Evolutionary conservation across 2,888 invertebrate genomes (phyloP).

Genomic region (Odontomyia ornata): DNA sequence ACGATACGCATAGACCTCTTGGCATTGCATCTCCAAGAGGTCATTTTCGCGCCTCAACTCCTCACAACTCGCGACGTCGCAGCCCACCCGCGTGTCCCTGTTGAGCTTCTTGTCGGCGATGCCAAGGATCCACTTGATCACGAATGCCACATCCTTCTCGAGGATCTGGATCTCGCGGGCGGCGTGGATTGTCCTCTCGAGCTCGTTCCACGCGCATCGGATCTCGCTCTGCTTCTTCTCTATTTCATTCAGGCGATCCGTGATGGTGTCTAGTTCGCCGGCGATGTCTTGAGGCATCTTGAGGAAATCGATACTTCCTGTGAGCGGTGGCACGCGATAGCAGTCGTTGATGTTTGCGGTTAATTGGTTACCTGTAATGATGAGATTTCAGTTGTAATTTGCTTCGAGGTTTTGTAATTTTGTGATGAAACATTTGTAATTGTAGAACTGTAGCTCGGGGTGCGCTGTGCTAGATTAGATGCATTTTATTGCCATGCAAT

Average conservation of each 20-base stretch:
- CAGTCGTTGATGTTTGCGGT: constrained; percentile 61
- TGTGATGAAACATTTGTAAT: not conserved
- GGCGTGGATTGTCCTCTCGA: constrained; percentile 69
- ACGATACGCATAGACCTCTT: constrained; percentile 81
- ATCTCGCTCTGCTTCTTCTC: constrained; percentile 70
- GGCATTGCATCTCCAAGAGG: constrained; percentile 77
- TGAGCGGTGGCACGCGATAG: constrained; percentile 56
- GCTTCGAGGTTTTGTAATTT: not conserved
- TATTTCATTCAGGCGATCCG: constrained; percentile 68
- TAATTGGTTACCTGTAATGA: constrained; percentile 60
- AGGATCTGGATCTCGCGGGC: constrained; percentile 70
- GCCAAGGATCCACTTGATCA: constrained; percentile 81
- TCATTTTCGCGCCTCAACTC: constrained; percentile 78
- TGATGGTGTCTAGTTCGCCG: constrained; percentile 70
- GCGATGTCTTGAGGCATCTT: constrained; percentile 69
- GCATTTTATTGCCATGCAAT: too few species aligned
- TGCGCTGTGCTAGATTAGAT: too few species aligned
- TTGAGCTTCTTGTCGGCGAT: constrained; percentile 79
- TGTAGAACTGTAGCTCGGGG: not conserved
- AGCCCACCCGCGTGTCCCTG: constrained; percentile 76
- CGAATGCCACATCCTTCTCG: constrained; percentile 73
- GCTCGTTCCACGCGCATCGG: constrained; percentile 69
- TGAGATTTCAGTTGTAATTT: constrained; percentile 15
- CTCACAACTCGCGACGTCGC: constrained; percentile 76
- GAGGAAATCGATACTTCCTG: constrained; percentile 40